Evolutionary conservation across 2,888 invertebrate species (phyloP), one percentile per base, ranked within the genome.

Genomic region (Argyresthia goedartella): DNA sequence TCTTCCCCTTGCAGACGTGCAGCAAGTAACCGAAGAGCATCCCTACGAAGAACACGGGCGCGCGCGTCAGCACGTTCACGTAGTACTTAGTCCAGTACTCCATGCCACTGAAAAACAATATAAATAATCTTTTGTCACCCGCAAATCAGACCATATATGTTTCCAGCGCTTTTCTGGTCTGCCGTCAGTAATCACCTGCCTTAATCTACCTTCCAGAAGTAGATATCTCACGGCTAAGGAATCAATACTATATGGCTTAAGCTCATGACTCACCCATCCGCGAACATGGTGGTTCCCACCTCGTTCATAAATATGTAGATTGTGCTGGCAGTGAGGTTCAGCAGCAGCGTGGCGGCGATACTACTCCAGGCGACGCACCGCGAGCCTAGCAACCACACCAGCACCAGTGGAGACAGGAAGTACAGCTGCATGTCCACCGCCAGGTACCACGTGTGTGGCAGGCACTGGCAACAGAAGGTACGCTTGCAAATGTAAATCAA

Each of bases 351-450:
- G 9, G 54, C 34, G 1, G 54, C 11, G 34, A 73, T 49, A 0
- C 62, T 63, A 9, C 50, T 36, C 71, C 69, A 69, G 4, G 69
- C 68, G 4, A 52, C 45, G 11, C 45, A 58, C 44, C 55, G 67
- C 0, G 64, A 60, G 0, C 66, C 61, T 0, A 81, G 57, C 1
- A 78, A 62, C 72, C 76, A 81, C 50, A 67, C 66, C 3, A 81
- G 59, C 2, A 81, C 57, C 0, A 81, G 16, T 0, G 81, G 81
- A 0, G 80, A 78, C 9, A 81, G 15, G 2, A 81, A 64, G 54
- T 79, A 67, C 0, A 80, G 66, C 16, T 81, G 81, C 1, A 81
- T 65, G 49, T 81, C 81, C 9, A 81, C 69, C 0, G 81, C 77
- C 1, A 81, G 55, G 55, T 80, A 81, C 81, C 81, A 81, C 0